phyloP scores from a whole-genome alignment of 2,888 invertebrate species.

The Lasius platythorax region DNA sequence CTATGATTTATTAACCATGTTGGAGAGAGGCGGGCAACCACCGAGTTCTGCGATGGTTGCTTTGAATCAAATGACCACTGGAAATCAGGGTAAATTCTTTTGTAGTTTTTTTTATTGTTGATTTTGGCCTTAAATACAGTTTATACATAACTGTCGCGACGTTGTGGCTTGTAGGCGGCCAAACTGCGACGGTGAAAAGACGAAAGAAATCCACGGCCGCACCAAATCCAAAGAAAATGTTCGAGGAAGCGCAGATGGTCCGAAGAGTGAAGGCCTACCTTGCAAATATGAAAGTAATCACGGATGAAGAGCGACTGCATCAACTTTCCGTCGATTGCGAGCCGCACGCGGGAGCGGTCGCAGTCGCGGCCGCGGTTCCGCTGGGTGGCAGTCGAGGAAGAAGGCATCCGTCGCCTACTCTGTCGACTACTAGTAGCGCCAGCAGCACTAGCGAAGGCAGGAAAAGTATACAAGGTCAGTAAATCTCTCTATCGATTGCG shows the following conservation, averaged over 20 bases:
- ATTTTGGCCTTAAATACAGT: neutral
- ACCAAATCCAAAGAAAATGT: conserved; percentile 99
- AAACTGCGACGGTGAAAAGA: conserved; percentile 93
- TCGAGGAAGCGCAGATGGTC: conserved; percentile 99
- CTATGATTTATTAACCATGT: conserved; percentile 94
- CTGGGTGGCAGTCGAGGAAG: conserved; percentile 90
- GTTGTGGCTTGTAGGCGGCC: conserved; percentile 87
- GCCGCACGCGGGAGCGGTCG: conserved; percentile 85
- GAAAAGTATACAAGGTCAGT: conserved; percentile 85
- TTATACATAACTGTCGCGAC: conserved; percentile 51
- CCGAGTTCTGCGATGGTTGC: conserved; percentile 96
- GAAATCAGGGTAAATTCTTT: conserved; percentile 86
- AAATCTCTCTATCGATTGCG: neutral
- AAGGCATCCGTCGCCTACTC: conserved; percentile 96
- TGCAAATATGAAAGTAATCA: conserved; percentile 95
- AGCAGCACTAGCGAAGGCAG: conserved; percentile 94
- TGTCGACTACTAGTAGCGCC: conserved; percentile 96
- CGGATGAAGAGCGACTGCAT: conserved; percentile 96
- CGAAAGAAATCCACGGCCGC: conserved; percentile 96
- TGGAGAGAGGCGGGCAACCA: conserved; percentile 94
- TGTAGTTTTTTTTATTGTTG: neutral
- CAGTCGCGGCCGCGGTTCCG: conserved; percentile 87
- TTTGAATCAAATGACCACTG: conserved; percentile 94
- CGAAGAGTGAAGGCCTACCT: conserved; percentile 98
- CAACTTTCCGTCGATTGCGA: conserved; percentile 97